These are phyloP conservation scores for Enteromius viviparus DNA, from an alignment of 2,797 vertebrate genomes.

Conservation along the genomic window DNA sequence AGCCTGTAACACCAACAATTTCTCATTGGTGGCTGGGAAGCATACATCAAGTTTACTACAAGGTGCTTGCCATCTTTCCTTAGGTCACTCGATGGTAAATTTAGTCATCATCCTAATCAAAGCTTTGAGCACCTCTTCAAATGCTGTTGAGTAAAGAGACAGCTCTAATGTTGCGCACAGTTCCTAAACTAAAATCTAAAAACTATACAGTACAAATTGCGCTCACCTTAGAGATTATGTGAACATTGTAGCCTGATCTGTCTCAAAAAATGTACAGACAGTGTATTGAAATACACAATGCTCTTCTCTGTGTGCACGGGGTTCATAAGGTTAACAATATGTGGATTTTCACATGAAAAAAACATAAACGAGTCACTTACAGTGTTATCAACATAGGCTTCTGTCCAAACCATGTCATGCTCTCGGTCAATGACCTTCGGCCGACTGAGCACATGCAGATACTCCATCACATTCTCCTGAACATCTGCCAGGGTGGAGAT, in stretches of 20 bases:
- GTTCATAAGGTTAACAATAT: background rate
- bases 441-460: conserved; percentile 96
- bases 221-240: too few relatives aligned
- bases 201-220: background rate
- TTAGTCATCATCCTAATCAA: background rate
- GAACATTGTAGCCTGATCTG: too few relatives aligned
- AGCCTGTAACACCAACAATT: too few relatives aligned
- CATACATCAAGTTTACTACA: too few relatives aligned
- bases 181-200: background rate
- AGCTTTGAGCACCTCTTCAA: background rate
- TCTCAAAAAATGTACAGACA: background rate
- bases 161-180: background rate
- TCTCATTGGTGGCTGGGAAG: too few relatives aligned
- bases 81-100: background rate
- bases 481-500: conserved; percentile 97
- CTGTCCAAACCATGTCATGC: conserved; percentile 96
- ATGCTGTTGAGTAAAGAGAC: background rate
- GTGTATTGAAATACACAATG: background rate
- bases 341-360: background rate
- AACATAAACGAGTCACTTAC: conserved; percentile 80
- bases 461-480: conserved; percentile 99
- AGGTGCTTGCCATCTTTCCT: background rate
- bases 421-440: conserved; percentile 98
- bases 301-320: background rate
- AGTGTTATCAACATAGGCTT: conserved; percentile 96